Base-by-base conservation (phyloP, 2,797 vertebrate species). In the Leptoclinus maculatus region DNA sequence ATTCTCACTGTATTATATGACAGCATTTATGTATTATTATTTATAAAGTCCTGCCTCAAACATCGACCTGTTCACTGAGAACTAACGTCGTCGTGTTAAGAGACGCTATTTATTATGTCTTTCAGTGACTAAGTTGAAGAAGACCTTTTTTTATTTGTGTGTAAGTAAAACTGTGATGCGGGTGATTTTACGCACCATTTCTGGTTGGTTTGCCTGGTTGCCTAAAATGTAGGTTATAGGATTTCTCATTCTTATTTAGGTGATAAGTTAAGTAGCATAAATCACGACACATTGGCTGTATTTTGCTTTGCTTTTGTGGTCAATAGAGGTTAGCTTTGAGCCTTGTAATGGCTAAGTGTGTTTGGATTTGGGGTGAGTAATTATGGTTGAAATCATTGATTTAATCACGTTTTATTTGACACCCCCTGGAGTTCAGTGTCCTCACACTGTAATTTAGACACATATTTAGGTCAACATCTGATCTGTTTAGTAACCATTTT, bases 401-500 rank as follows among this genome's bases (percentile, higher is more conserved):
- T 32, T 11, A 23, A 41, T 71, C 2, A 19, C 12, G 3, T 64
- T 67, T 49, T 1, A 64, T 62, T n/a, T 14, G 34, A 51, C 1
- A 63, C 58, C 21, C 21, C 19, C 23, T 36, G 4, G n/a, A n/a
- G n/a, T 49, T 74, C 4, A 62, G 9, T 76, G 53, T 54, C 12
- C 51, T 63, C 11, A 27, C 27, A 4, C 6, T 23, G 23, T 29
- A 29, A 49, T 63, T 82, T 51, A 60, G 19, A 67, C 47, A n/a
- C 6, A 21, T 34, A 47, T 58, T 38, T 25, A n/a, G 21, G 25
- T 57, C 23, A 5, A 62, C 4, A 17, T 7, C 66, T 29, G 23
- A 5, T 64, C 59, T 78, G 5, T 58, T 27, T 21, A n/a, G 47
- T 45, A 19, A 43, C 53, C 62, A 10, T 59, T 66, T 58, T 38